Percentiles rank a stretch among this genome's conserved stretches.
phyloP scores from a whole-genome alignment of 2,888 invertebrate genomes.

The Epinotia demarniana region DNA sequence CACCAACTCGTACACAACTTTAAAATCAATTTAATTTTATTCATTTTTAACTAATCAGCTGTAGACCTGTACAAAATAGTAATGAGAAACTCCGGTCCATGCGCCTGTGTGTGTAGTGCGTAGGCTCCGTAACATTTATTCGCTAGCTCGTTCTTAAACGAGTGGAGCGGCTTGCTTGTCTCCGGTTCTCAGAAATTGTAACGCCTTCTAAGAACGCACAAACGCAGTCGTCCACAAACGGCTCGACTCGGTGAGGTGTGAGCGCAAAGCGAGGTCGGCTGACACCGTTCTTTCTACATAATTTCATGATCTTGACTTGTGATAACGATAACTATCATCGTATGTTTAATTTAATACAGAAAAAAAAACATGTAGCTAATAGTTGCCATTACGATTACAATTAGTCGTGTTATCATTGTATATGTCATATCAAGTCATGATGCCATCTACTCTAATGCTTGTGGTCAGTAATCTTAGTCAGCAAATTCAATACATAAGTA shows the following conservation, averaged over 20 bases:
- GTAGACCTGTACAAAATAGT: slow-evolving; percentile 42
- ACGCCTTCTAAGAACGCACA: slow-evolving; percentile 83
- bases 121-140: slow-evolving; percentile 68
- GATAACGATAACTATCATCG: slow-evolving; percentile 60
- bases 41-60: neutral
- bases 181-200: slow-evolving; percentile 83
- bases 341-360: slow-evolving; percentile 45
- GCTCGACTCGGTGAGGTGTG: slow-evolving; percentile 63
- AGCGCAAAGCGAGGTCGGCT: slow-evolving; percentile 82
- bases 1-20: slow-evolving; percentile 1
- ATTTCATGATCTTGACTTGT: slow-evolving; percentile 13
- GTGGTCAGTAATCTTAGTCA: slow-evolving; percentile 12
- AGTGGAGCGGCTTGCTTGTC: slow-evolving; percentile 77
- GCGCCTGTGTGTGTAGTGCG: slow-evolving; percentile 66
- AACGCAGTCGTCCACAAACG: slow-evolving; percentile 73
- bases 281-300: slow-evolving; percentile 49
- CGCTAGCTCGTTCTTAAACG: slow-evolving; percentile 73
- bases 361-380: neutral
- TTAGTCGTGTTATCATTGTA: slow-evolving; percentile 8
- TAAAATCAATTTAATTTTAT: neutral
- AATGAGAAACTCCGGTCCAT: slow-evolving; percentile 49
- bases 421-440: slow-evolving; percentile 21
- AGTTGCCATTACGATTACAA: neutral
- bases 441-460: slow-evolving; percentile 25
- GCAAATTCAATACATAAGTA: slow-evolving; percentile 12